Percentiles rank a stretch among this genome's conserved stretches.
Conservation (phyloP, 1,140 invertebrate species). For the Telenomus remus region DNA sequence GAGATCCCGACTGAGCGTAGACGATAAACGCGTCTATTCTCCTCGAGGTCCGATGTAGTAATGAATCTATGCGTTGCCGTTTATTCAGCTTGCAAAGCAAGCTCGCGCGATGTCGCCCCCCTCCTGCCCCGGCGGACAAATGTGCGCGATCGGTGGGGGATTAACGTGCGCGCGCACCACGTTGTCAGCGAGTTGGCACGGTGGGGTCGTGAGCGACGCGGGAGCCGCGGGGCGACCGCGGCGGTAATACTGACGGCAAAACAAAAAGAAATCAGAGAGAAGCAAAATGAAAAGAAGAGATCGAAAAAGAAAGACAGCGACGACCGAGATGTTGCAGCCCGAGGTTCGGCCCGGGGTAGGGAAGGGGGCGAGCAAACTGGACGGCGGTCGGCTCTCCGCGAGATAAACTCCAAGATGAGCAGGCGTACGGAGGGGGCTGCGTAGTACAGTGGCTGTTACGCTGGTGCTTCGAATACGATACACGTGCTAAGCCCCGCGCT, state of each 20-base stretch:
- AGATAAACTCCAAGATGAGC: conserved; percentile 54
- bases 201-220: conserved; percentile 9
- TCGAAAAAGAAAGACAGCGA: conserved; percentile 28
- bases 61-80: conserved; percentile 71
- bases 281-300: conserved; percentile 16
- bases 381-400: conserved; percentile 34
- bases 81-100: conserved; percentile 52
- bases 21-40: conserved; percentile 71
- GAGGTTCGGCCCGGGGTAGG: conserved; percentile 36
- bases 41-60: conserved; percentile 73
- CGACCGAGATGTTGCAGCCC: conserved; percentile 39
- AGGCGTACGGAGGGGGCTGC: conserved; percentile 42
- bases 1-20: conserved; percentile 71
- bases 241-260: conserved; percentile 29
- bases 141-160: conserved; percentile 9
- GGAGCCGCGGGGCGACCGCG: conserved; percentile 26
- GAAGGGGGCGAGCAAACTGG: conserved; percentile 55
- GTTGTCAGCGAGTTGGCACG: conserved; percentile 12
- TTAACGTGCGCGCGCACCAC: conserved; percentile 51
- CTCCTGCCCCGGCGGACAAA: conserved; percentile 25
- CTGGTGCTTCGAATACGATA: conserved; percentile 54
- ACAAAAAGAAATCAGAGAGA: conserved; percentile 29
- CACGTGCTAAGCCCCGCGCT: conserved; percentile 50
- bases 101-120: conserved; percentile 27
- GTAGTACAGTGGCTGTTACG: conserved; percentile 60